Evolutionary conservation across 2,797 vertebrate genomes (phyloP).

Genomic region (Malurus leucopterus): DNA sequence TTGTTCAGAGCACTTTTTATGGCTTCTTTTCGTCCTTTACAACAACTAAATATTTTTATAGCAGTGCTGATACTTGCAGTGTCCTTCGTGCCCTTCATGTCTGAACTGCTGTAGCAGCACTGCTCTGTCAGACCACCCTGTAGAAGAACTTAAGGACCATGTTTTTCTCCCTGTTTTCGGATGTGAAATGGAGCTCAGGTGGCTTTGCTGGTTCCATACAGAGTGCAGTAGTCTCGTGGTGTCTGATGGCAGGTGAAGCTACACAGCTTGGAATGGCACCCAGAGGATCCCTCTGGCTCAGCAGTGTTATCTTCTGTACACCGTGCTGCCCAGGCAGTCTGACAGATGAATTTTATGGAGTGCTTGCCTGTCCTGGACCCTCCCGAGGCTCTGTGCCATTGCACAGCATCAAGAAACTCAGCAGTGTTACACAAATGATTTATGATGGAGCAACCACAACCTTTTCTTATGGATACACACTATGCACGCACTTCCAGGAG

Average conservation of each 20-base stretch:
- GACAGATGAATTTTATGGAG: background rate
- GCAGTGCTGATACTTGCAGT: background rate
- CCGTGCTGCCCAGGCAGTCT: background rate
- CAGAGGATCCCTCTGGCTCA: background rate
- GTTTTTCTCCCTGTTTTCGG: background rate
- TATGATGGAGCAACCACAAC: background rate
- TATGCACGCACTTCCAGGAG: background rate
- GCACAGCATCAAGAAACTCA: background rate
- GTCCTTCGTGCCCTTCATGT: background rate
- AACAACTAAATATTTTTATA: background rate
- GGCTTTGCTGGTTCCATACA: accelerated
- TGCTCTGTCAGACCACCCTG: background rate
- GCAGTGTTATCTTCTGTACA: background rate
- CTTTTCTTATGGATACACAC: background rate
- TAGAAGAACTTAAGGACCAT: background rate
- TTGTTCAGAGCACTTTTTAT: background rate
- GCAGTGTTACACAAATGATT: background rate
- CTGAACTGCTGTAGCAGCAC: background rate
- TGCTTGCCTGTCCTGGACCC: background rate
- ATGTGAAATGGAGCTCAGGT: background rate
- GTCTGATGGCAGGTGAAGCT: too few species aligned
- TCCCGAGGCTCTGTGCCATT: background rate
- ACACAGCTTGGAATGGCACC: accelerated
- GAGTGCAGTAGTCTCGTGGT: background rate
- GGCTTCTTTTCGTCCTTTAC: background rate